These are phyloP conservation scores for Columba janthina DNA, from an alignment of 2,113 vertebrate genomes.

Conservation along the genomic window DNA sequence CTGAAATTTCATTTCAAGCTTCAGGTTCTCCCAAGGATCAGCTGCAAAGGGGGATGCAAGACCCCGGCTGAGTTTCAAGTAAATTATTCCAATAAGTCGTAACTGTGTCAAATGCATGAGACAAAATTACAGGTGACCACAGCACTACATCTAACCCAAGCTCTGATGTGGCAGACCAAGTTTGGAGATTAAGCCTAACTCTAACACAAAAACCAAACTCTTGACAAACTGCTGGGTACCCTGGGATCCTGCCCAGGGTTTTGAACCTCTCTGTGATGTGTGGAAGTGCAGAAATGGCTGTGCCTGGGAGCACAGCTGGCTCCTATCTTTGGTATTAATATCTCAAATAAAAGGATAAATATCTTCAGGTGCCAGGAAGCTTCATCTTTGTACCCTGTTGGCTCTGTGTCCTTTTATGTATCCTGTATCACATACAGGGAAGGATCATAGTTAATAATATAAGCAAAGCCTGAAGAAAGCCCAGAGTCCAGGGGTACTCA, in stretches of 20 bases:
- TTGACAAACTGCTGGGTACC: background rate
- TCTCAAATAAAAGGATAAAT: fast-evolving
- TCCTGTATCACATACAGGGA: background rate
- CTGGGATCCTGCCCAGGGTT: background rate
- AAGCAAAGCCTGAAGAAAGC: background rate
- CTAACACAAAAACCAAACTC: background rate
- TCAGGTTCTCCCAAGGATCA: background rate
- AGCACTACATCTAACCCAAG: no score
- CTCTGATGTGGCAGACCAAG: background rate
- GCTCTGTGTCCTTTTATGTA: background rate
- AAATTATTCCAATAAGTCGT: background rate
- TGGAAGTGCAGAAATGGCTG: background rate
- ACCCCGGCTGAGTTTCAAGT: background rate
- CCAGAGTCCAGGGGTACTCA: background rate
- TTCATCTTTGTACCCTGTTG: background rate
- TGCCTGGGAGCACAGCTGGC: background rate
- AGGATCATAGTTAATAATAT: background rate
- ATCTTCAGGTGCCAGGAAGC: background rate
- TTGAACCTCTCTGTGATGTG: fast-evolving
- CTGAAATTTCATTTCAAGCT: background rate
- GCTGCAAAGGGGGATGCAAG: background rate
- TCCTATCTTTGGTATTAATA: no score
- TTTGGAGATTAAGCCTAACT: background rate
- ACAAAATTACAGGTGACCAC: background rate
- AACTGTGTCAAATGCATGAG: no score